phyloP scores from a whole-genome alignment of 2,113 vertebrate genomes.

The Colius striatus region DNA sequence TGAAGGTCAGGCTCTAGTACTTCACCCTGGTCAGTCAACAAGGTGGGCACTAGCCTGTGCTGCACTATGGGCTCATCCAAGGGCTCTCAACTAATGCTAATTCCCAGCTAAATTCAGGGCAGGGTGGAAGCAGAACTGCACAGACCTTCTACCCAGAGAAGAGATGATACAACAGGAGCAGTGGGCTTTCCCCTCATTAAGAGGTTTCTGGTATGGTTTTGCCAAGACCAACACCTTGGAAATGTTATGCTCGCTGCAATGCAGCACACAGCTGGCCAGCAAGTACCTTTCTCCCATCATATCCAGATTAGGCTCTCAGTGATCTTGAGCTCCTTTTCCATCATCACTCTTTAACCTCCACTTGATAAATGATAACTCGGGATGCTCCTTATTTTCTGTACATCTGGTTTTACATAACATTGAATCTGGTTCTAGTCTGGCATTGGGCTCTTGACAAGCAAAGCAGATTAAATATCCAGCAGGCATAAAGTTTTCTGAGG shows the following conservation, averaged over 20 bases:
- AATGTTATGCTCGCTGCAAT: rapidly evolving
- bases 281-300: neutral
- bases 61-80: neutral
- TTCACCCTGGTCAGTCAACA: neutral
- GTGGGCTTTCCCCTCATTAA: neutral
- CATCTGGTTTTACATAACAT: neutral
- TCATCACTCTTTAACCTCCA: neutral
- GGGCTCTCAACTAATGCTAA: neutral
- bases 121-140: neutral
- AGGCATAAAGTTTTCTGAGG: neutral
- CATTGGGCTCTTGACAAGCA: neutral
- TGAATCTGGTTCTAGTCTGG: neutral
- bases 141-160: neutral
- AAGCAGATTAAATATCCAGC: neutral
- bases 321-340: neutral
- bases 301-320: neutral
- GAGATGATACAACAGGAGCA: neutral
- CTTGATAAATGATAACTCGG: neutral
- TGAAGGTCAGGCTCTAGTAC: neutral
- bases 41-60: neutral
- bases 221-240: neutral
- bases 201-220: neutral
- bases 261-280: too few species aligned
- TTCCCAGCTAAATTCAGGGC: neutral
- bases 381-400: neutral